A percentile compares a stretch with the other conserved stretches of the same genome.
These are phyloP conservation scores for Hepsetus odoe DNA, from an alignment of 2,113 vertebrate species.

Conservation along the genomic window DNA sequence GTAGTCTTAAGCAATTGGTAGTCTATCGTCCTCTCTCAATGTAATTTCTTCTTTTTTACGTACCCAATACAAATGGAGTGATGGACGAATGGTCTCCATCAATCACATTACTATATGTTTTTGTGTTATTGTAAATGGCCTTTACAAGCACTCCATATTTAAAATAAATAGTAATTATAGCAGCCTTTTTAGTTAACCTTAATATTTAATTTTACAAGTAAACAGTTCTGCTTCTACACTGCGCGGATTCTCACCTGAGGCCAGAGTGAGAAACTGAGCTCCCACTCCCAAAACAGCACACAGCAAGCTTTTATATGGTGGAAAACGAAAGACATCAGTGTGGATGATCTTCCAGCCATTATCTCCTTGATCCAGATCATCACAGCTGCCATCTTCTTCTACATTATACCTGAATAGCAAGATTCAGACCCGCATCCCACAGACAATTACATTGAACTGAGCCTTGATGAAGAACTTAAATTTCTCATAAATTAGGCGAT, in stretches of 20 bases:
- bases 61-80: too few species aligned
- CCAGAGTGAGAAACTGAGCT: slow-evolving; percentile 89
- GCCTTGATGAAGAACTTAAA: neutral
- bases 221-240: neutral
- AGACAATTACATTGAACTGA: neutral
- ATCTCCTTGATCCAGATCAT: slow-evolving; percentile 90
- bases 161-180: too few species aligned
- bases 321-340: slow-evolving; percentile 91
- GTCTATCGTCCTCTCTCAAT: neutral
- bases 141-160: too few species aligned
- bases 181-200: neutral
- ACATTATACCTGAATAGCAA: slow-evolving; percentile 79
- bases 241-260: slow-evolving; percentile 77
- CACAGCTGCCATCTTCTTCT: slow-evolving; percentile 85
- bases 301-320: slow-evolving; percentile 84
- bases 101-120: too few species aligned
- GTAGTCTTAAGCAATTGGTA: neutral
- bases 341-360: slow-evolving; percentile 96
- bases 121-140: too few species aligned
- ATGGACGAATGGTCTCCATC: too few species aligned
- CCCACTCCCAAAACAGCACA: slow-evolving; percentile 88
- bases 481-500: too few species aligned
- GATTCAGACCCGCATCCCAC: neutral
- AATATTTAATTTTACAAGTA: neutral
- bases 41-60: too few species aligned